Base-by-base conservation (phyloP, 2,888 invertebrate genomes). In the Noctua janthina region DNA sequence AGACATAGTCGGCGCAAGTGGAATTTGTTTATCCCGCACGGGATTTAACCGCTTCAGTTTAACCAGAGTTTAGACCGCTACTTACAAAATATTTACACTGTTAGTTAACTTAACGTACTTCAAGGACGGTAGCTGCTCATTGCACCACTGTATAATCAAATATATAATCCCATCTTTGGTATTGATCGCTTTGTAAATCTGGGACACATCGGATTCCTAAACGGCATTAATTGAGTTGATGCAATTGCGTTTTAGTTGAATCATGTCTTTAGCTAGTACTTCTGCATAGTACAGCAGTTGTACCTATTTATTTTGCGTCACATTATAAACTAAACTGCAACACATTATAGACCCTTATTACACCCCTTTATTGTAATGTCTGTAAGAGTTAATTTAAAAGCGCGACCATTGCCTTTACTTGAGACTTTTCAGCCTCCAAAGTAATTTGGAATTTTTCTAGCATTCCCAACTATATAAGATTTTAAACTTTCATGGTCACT, bases 151-250 rank as follows among this genome's bases (percentile, higher is more conserved):
- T 54, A n/a, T 43, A 70, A 70, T n/a, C n/a, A n/a, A n/a, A n/a
- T n/a, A n/a, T n/a, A 29, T 75, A n/a, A 51, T 74, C 10, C 87
- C 84, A 84, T 84, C 56, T 84, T 87, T 86, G 87, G 85, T 78
- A 68, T 67, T 13, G 75, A 84, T 82, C 51, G 77, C 72, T 70
- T 78, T 59, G 62, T 68, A 59, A 74, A 87, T 82, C 73, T 86
- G 49, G 80, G 83, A 51, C 88, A 75, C 67, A 76, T 74, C 43
- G 71, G 20, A 73, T 78, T 82, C 87, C 51, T 83, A 87, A 80
- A 74, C 29, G 5, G 76, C 13, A 43, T 74, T 79, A 85, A 85
- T 86, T 83, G 70, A 67, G 0, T 43, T 67, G 70, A 74, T 69
- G 81, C 67, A 67, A 87, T 67, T 51, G 66, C 74, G 56, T n/a